phyloP scores from a whole-genome alignment of 2,888 invertebrate genomes.

The Catocala nupta region DNA sequence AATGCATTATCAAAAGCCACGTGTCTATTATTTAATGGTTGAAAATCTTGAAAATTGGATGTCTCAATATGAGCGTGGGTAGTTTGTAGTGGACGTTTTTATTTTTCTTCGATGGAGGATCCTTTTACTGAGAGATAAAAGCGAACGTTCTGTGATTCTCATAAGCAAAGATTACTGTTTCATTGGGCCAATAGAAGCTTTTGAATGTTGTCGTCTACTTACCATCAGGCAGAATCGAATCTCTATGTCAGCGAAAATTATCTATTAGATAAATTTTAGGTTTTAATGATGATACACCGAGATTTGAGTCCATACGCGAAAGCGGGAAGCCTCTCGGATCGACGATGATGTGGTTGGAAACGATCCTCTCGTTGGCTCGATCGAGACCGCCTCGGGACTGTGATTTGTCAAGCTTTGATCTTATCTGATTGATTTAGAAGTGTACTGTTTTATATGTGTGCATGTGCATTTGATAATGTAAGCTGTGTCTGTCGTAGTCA shows the following conservation, averaged over 20 bases:
- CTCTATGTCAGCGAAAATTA: too few relatives aligned
- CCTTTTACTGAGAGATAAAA: too few relatives aligned
- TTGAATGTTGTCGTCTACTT: too few relatives aligned
- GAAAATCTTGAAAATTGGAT: too few relatives aligned
- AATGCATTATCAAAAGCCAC: slow-evolving; percentile 5
- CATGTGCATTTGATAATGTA: slow-evolving; percentile 12
- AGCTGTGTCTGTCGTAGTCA: slow-evolving; percentile 62
- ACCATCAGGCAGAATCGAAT: too few relatives aligned
- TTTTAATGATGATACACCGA: slow-evolving; percentile 88
- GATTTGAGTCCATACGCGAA: slow-evolving; percentile 81
- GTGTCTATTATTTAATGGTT: slow-evolving; percentile 1
- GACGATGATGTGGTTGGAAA: slow-evolving; percentile 64
- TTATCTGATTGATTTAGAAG: slow-evolving; percentile 73
- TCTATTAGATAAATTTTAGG: neutral
- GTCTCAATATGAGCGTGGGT: too few relatives aligned
- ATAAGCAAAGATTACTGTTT: too few relatives aligned
- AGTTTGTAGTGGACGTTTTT: too few relatives aligned
- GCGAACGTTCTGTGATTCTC: too few relatives aligned
- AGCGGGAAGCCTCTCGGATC: slow-evolving; percentile 66
- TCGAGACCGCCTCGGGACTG: slow-evolving; percentile 72
- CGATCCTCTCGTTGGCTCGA: slow-evolving; percentile 67
- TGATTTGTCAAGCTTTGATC: slow-evolving; percentile 86
- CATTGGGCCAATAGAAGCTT: too few relatives aligned
- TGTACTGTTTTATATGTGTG: neutral
- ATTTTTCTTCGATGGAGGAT: too few relatives aligned